phyloP scores from a whole-genome alignment of 2,113 vertebrate genomes.

The Sula dactylatra region DNA sequence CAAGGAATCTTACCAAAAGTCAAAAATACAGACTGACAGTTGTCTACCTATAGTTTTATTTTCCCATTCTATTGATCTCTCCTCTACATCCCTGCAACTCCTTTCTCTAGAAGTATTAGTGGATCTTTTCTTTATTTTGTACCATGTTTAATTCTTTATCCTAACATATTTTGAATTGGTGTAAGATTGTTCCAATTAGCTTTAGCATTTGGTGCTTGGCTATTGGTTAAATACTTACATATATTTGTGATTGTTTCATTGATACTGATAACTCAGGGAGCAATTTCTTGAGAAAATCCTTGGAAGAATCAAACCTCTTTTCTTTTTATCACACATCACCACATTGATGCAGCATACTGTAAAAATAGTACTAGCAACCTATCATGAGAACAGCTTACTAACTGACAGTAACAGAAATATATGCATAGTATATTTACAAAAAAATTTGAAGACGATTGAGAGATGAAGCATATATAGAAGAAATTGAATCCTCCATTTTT shows the following conservation, averaged over 20 bases:
- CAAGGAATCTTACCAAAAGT: not conserved
- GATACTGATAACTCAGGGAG: not conserved
- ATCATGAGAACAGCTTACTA: not conserved
- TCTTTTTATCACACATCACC: not conserved
- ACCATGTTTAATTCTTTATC: not conserved
- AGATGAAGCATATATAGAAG: not conserved
- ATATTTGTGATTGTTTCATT: not conserved
- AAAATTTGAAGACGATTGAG: not conserved
- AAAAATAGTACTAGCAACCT: not conserved
- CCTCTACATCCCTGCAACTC: accelerated
- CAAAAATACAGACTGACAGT: not conserved
- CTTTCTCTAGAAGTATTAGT: not conserved
- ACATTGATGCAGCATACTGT: not conserved
- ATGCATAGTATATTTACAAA: not conserved
- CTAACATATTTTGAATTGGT: not conserved
- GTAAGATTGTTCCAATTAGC: not conserved
- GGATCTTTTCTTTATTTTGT: not conserved
- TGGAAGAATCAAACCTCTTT: not conserved
- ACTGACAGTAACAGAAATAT: not conserved
- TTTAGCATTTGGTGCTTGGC: not conserved
- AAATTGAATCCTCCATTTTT: not conserved
- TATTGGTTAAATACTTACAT: not conserved
- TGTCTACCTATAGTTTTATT: not conserved
- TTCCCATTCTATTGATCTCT: not conserved
- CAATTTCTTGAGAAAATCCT: not conserved